Percentiles rank a stretch among this genome's conserved stretches.
These are phyloP conservation scores for Labrus mixtus DNA, from an alignment of 2,113 vertebrate genomes.

Conservation along the genomic window DNA sequence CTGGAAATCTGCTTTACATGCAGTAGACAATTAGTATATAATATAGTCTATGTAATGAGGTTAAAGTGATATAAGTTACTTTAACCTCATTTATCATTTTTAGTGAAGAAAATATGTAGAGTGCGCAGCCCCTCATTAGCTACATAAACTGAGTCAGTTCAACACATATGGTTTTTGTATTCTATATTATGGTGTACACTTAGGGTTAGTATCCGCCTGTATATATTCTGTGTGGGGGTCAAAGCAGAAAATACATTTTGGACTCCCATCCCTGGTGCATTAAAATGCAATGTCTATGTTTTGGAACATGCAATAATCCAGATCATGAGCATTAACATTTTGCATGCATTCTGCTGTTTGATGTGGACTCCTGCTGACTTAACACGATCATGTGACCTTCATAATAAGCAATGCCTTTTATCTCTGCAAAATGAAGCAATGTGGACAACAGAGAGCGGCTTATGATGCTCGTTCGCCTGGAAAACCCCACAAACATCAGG, in stretches of 20 bases:
- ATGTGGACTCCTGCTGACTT: constrained; percentile 12
- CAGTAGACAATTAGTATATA: too few species aligned
- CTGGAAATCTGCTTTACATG: too few species aligned
- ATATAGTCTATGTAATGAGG: too few species aligned
- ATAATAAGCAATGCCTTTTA: constrained; percentile 23
- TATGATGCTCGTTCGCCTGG: constrained; percentile 17
- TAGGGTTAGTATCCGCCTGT: too few species aligned
- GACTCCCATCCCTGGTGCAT: not conserved
- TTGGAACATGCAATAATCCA: not conserved
- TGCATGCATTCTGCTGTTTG: not conserved
- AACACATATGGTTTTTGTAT: too few species aligned
- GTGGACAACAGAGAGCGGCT: constrained; percentile 44
- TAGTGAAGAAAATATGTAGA: too few species aligned
- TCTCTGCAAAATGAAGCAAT: constrained; percentile 15
- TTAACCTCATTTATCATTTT: too few species aligned
- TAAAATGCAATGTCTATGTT: constrained; percentile 2
- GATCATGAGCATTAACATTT: not conserved
- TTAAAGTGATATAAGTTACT: too few species aligned
- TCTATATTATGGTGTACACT: too few species aligned
- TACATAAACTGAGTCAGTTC: too few species aligned
- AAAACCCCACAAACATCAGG: constrained; percentile 20
- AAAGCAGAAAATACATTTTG: not conserved
- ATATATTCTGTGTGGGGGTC: too few species aligned
- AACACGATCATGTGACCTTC: constrained; percentile 34
- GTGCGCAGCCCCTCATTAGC: too few species aligned